These are phyloP conservation scores for Pseudotriccus pelzelni DNA, from an alignment of 2,797 vertebrate genomes.

Conservation along the genomic window DNA sequence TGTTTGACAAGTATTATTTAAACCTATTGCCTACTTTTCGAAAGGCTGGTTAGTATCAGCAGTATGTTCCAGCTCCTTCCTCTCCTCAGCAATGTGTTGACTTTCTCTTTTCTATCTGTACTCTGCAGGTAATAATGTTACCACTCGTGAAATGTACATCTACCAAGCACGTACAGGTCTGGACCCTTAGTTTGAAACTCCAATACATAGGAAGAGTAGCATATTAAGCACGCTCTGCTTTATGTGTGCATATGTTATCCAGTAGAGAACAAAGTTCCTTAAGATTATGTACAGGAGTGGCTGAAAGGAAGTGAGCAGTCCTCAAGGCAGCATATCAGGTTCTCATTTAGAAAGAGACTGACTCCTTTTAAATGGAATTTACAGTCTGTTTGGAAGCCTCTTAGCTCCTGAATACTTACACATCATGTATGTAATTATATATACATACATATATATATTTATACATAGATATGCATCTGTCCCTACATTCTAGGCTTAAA, in stretches of 20 bases:
- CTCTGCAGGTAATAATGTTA: not conserved
- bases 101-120: not conserved
- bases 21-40: not conserved
- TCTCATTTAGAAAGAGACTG: not conserved
- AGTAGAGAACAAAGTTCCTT: not conserved
- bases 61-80: not conserved
- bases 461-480: too few relatives aligned
- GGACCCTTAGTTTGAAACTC: not conserved
- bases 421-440: not conserved
- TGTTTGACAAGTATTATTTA: not conserved
- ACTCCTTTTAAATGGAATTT: not conserved
- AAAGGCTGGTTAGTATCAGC: not conserved
- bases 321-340: not conserved
- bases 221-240: fast-evolving
- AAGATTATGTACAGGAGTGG: not conserved
- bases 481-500: not conserved
- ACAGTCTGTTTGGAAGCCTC: not conserved
- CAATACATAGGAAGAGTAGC: not conserved
- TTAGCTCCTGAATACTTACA: not conserved
- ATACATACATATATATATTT: not conserved
- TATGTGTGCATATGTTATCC: fast-evolving
- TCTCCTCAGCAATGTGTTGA: not conserved
- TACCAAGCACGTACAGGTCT: not conserved
- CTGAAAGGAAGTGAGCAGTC: not conserved
- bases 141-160: not conserved